Evolutionary conservation across 92 coral and sea anemone genomes (phyloP), one percentile per base, ranked within the genome.

Genomic region (Muricea muricata): DNA sequence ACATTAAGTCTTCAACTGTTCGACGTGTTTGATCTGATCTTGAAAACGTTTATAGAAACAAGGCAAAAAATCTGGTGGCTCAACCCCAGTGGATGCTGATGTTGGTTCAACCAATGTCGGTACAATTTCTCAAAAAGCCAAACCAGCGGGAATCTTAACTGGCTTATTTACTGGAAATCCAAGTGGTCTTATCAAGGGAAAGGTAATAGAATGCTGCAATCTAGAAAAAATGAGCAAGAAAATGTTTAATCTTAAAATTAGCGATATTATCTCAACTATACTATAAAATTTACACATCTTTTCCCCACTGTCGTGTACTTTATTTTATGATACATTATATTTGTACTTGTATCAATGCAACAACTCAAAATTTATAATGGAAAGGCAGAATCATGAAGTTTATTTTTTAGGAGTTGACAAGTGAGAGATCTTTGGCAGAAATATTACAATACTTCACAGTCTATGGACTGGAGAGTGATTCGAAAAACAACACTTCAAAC

Each of bases 121-220:
- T 4, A 20, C 50, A 21, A 58, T 20, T 42, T 32, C 52, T 35
- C 69, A 58, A 30, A 78, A 78, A 34, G 71, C 71, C 9, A 78
- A 56, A 58, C 71, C 83, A 55, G 32, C 83, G 0, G 83, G 83
- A 28, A 78, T 78, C 15, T 35, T 78, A 25, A 78, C 83, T 17
- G 83, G 83, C 1, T 57, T 78, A 20, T 78, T 78, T 39, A 56
- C 83, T 31, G 71, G 71, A 1, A 78, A 78, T 34, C 83, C 83
- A 6, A 40, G 41, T 31, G 55, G 6, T 14, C 52, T 78, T 32
- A 11, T 34, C 32, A 78, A 78, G 58, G 83, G 31, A 32, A 78
- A 56, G 82, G 82, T 77, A 21, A 56, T 23, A 17, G 20, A 54
- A 54, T 17, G 24, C 25, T 54, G 20, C 24, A 54, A 8, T 9